Evolutionary conservation across 2,113 vertebrate species (phyloP).

Genomic region (Tursiops truncatus): DNA sequence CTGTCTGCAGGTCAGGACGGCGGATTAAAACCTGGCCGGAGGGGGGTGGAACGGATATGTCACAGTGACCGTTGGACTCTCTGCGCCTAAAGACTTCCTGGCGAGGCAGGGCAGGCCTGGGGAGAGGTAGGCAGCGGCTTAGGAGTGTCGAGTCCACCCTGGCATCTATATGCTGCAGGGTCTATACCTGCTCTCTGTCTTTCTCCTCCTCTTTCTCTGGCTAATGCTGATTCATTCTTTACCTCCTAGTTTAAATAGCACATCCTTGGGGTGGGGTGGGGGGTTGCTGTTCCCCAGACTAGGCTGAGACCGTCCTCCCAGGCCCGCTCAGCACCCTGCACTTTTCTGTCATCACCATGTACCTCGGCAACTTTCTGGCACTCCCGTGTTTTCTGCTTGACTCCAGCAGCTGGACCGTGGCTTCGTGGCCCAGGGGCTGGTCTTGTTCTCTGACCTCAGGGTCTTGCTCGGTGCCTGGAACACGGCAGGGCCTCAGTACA

Average conservation of each 20-base stretch:
- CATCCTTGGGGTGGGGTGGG: neutral
- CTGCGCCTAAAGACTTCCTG: fast-evolving
- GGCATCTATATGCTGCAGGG: neutral
- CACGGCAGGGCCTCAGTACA: fast-evolving
- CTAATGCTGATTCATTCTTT: neutral
- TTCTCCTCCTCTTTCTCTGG: neutral
- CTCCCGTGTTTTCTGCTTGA: fast-evolving
- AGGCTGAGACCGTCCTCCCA: neutral
- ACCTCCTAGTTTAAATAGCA: neutral
- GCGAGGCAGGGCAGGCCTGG: neutral
- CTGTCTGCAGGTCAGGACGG: neutral
- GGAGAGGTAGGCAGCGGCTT: too few species aligned
- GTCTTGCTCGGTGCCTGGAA: neutral
- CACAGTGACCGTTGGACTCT: neutral
- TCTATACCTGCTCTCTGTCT: neutral
- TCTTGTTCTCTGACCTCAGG: neutral
- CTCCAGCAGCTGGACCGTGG: neutral
- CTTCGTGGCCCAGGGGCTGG: neutral
- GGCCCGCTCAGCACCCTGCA: neutral
- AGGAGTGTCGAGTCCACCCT: neutral
- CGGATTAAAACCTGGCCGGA: neutral
- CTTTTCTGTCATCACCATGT: fast-evolving
- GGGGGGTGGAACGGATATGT: neutral
- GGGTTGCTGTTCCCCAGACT: neutral
- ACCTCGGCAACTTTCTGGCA: neutral